Conservation (phyloP, 2,113 vertebrate species). For the Plestiodon gilberti region DNA sequence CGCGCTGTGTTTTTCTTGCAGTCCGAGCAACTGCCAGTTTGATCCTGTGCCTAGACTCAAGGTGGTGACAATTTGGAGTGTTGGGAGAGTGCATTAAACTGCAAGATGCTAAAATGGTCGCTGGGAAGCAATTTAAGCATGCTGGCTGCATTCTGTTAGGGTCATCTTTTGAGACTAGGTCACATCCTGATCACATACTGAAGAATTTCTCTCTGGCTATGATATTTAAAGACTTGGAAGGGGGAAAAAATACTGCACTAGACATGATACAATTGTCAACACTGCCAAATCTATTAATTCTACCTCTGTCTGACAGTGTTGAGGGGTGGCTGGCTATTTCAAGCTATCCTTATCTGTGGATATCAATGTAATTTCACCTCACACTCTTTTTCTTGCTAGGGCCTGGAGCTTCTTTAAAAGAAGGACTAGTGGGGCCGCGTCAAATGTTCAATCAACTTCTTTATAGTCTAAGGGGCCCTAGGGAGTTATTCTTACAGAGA, state of each 20-base stretch:
- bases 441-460: background rate
- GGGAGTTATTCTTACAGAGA: background rate
- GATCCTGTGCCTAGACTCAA: background rate
- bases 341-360: background rate
- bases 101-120: background rate
- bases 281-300: slow-evolving; percentile 2
- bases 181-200: background rate
- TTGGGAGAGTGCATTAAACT: background rate
- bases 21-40: background rate
- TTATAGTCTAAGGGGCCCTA: background rate
- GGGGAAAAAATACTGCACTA: background rate
- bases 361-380: background rate
- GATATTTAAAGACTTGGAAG: background rate
- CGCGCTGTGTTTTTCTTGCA: background rate
- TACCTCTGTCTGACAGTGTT: background rate
- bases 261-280: background rate
- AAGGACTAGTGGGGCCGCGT: background rate
- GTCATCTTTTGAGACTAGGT: background rate
- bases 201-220: background rate
- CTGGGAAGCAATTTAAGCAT: background rate
- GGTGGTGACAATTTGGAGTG: background rate
- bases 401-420: background rate
- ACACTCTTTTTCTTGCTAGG: background rate
- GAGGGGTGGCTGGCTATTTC: background rate
- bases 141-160: background rate